Evolutionary conservation across 2,113 vertebrate genomes (phyloP), one percentile per base, ranked within the genome.

Genomic region (Semnornis frantzii): DNA sequence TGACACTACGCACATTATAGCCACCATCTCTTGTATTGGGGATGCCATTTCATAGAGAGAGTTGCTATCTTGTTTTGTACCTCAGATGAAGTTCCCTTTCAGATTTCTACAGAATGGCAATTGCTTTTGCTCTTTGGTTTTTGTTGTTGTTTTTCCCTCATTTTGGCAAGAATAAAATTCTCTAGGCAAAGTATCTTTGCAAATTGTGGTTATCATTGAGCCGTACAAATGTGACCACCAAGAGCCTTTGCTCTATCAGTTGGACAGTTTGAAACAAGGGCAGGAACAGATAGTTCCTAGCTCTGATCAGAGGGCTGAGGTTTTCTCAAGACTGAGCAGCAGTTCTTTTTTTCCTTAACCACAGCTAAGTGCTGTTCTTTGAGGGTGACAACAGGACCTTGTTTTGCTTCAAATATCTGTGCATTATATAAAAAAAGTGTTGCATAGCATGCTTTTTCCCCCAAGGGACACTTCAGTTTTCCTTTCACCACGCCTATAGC

Each of bases 1-100:
- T 72, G 34, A 14, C 25, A 30, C 25, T 78, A 4, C 0, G 0
- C 2, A 1, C 42, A 20, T 74, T 44, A 8, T 50, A 63, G 42
- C 9, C 23, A 16, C 5, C 48, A 1, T 27, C 12, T 80, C 21
- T 39, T 21, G 13, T 44, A 0, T 55, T 84, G 7, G 0, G 8
- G 21, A 7, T 57, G 75, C 57, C 15, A 18, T 60, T 84, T 54
- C 78, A 9, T 10, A 8, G 60, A 55, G 15, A 20, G 6, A 11
- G 54, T 16, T 71, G 4, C 1, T 75, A 15, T 12, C 3, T 9
- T 27, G 31, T 31, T 77, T 76, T 72, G 31, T 55, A 12, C 10
- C 5, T 69, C 12, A 55, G 6, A 12, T 50, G 10, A 16, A 8
- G 8, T 33, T 64, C 30, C 20, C 5, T 69, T 62, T 46, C 20